Conservation (phyloP, 2,888 invertebrate species). For the Microctonus aethiopoides region DNA sequence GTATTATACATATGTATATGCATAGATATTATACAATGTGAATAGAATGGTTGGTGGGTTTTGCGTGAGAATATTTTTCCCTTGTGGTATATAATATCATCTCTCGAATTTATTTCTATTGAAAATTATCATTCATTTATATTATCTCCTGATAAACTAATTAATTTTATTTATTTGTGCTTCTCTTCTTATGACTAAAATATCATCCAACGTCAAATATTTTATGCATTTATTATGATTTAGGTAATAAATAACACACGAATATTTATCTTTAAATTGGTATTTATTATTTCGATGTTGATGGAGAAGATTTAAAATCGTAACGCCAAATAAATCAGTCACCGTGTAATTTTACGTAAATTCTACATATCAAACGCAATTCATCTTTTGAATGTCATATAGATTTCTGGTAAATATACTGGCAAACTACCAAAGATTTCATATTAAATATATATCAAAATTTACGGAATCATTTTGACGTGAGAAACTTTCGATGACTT, state of each 20-base stretch:
- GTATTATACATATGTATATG: background rate
- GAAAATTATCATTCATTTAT: background rate
- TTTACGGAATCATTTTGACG: background rate
- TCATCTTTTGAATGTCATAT: constrained; percentile 41
- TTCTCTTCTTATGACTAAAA: background rate
- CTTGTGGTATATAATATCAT: background rate
- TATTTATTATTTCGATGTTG: background rate
- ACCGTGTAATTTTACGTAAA: background rate
- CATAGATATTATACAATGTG: background rate
- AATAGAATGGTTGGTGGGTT: background rate
- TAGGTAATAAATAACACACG: background rate
- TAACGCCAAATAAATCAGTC: background rate
- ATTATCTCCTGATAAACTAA: background rate
- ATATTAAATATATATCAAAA: background rate
- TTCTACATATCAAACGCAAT: constrained; percentile 43
- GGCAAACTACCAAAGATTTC: constrained; percentile 39
- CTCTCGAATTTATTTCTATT: too few relatives aligned
- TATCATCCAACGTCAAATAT: too few relatives aligned
- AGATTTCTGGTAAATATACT: constrained; percentile 33
- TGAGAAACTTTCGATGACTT: background rate
- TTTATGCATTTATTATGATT: too few relatives aligned
- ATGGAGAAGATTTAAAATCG: background rate
- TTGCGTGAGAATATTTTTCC: constrained; percentile 22
- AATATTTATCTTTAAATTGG: background rate
- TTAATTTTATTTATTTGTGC: background rate